A percentile compares a stretch with the other conserved stretches of the same genome.
Conservation (phyloP, 1,140 invertebrate genomes). For the Ridgeia piscesae region DNA sequence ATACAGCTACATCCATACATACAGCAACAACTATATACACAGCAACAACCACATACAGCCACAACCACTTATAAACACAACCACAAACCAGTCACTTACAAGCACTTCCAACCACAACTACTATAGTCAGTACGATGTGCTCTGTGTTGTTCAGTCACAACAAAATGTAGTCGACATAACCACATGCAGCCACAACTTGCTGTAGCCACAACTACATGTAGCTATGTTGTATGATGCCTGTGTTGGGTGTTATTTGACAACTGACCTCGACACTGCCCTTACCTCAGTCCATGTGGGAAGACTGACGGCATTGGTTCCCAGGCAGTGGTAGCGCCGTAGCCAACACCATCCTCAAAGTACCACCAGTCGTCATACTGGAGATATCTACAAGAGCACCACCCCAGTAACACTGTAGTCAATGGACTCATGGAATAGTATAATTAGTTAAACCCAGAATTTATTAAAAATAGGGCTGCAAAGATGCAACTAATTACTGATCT, state of each 20-base stretch:
- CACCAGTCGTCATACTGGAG: constrained; percentile 28
- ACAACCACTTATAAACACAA: too few species aligned
- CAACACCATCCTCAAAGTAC: constrained; percentile 8
- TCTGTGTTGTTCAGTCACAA: too few species aligned
- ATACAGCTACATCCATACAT: not conserved
- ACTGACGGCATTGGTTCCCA: constrained; percentile 24
- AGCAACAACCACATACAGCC: not conserved
- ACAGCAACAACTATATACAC: not conserved
- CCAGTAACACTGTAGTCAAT: not conserved
- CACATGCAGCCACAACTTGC: not conserved
- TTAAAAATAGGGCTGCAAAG: too few species aligned
- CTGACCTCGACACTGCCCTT: not conserved
- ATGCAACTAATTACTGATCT: too few species aligned
- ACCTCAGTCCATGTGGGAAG: constrained; percentile 28
- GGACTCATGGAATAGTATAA: too few species aligned
- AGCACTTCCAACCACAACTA: too few species aligned
- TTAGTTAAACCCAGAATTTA: too few species aligned
- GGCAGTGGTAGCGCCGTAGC: constrained; percentile 25
- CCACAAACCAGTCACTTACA: too few species aligned
- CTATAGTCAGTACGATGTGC: too few species aligned
- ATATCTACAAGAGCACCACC: constrained; percentile 14
- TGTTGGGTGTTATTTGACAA: too few species aligned
- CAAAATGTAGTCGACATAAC: too few species aligned
- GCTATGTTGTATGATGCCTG: not conserved
- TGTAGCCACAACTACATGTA: not conserved